phyloP scores from a whole-genome alignment of 2,113 vertebrate species.

The Electrona antarctica region DNA sequence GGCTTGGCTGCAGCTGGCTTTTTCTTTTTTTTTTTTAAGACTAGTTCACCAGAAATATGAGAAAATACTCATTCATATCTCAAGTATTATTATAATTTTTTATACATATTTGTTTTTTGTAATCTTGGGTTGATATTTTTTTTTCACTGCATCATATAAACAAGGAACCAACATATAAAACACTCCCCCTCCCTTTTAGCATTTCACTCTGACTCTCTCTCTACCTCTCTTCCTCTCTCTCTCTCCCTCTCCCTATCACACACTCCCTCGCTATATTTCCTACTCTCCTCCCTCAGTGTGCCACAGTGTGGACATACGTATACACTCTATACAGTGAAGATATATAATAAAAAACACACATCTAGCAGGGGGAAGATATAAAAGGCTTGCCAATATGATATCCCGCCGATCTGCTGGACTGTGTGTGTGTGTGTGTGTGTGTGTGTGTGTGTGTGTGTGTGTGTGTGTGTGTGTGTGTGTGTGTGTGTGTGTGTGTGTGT shows the following conservation, averaged over 20 bases:
- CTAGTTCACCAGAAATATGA: constrained; percentile 70
- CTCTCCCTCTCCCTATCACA: constrained; percentile 20
- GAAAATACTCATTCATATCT: constrained; percentile 43
- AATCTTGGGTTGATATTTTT: constrained; percentile 65
- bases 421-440: constrained; percentile 49
- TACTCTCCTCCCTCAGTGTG: constrained; percentile 76
- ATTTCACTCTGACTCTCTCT: constrained; percentile 73
- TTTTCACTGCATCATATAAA: constrained; percentile 73
- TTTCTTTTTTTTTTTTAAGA: constrained; percentile 48
- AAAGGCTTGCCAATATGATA: constrained; percentile 90
- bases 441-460: constrained; percentile 25
- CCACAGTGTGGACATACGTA: constrained; percentile 72
- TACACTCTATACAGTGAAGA: constrained; percentile 76
- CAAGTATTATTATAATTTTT: constrained; percentile 44
- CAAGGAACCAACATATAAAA: constrained; percentile 76
- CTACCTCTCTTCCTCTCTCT: constrained; percentile 51
- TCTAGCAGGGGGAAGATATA: constrained; percentile 80
- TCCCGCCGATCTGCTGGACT: constrained; percentile 87
- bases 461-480: constrained; percentile 51
- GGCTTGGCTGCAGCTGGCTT: constrained; percentile 64
- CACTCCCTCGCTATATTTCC: constrained; percentile 39
- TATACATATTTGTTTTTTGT: constrained; percentile 46
- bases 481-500: constrained; percentile 51
- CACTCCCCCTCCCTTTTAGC: constrained; percentile 68
- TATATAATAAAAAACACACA: constrained; percentile 85